phyloP scores from a whole-genome alignment of 1,140 invertebrate species.

The Paraescarpia echinospica region DNA sequence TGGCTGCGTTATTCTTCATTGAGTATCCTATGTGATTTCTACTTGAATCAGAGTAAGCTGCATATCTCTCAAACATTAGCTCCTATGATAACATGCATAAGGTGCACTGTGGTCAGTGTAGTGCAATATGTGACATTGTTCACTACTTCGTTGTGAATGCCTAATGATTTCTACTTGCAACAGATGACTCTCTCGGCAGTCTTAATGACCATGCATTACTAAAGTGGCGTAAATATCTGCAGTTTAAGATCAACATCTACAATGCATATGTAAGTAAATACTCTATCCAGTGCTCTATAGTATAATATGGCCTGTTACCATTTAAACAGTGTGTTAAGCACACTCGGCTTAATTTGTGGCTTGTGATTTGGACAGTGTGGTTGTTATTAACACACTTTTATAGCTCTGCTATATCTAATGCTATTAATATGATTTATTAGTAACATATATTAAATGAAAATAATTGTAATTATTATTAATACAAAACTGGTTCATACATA shows the following conservation, averaged over 20 bases:
- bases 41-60: too few relatives aligned
- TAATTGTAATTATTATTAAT: not conserved
- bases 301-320: not conserved
- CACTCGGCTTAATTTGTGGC: too few relatives aligned
- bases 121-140: not conserved
- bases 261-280: slow-evolving; percentile 65
- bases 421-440: too few relatives aligned
- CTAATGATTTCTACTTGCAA: slow-evolving; percentile 22
- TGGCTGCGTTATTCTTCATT: too few relatives aligned
- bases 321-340: too few relatives aligned
- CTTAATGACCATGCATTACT: slow-evolving; percentile 64
- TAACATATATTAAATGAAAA: too few relatives aligned
- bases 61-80: too few relatives aligned
- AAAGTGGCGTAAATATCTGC: slow-evolving; percentile 73
- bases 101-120: not conserved
- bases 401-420: too few relatives aligned
- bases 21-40: too few relatives aligned
- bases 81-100: too few relatives aligned
- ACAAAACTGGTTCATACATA: not conserved
- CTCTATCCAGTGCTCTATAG: not conserved
- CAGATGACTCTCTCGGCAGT: slow-evolving; percentile 63
- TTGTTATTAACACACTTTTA: too few relatives aligned
- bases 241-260: slow-evolving; percentile 70
- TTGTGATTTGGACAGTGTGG: too few relatives aligned
- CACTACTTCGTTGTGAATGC: not conserved